Percentiles rank a stretch among this genome's conserved stretches.
Evolutionary conservation across 1,140 invertebrate species (phyloP).

Genomic region (Leguminivora glycinivorella): DNA sequence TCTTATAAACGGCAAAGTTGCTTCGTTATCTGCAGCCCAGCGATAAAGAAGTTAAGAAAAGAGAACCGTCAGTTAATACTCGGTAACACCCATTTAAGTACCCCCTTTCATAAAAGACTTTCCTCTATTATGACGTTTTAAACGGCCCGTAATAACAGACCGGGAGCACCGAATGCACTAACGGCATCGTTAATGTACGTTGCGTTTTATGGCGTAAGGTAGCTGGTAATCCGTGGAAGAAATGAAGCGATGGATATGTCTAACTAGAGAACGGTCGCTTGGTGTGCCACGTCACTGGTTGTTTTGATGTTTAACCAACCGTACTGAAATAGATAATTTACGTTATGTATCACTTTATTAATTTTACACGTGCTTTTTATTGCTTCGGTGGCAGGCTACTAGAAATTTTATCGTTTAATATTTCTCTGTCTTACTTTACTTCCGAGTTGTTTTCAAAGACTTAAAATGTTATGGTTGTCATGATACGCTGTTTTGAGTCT

Average conservation of each 20-base stretch:
- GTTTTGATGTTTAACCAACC: conserved; percentile 27
- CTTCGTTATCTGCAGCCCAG: conserved; percentile 2
- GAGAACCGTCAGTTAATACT: conserved; percentile 25
- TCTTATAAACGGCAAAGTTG: not conserved
- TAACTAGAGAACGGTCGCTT: not conserved
- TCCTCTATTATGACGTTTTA: conserved; percentile 28
- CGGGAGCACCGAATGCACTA: conserved; percentile 1
- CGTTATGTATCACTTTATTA: conserved; percentile 19
- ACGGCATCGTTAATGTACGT: conserved; percentile 10
- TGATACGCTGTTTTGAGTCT: not conserved
- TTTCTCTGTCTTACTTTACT: too few species aligned
- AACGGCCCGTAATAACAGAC: conserved; percentile 23
- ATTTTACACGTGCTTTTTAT: not conserved
- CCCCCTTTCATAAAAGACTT: conserved; percentile 29
- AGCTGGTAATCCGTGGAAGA: conserved; percentile 14
- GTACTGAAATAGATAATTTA: conserved; percentile 20
- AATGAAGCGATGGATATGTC: not conserved
- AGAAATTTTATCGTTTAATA: not conserved
- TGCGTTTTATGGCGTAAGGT: conserved; percentile 2
- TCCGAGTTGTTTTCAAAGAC: not conserved
- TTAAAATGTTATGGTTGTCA: not conserved
- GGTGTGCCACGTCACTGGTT: not conserved
- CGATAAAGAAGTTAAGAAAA: conserved; percentile 25
- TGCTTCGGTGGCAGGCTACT: not conserved
- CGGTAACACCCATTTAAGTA: conserved; percentile 27